Conservation (phyloP, 2,797 vertebrate species). For the Pipistrellus pipistrellus region DNA sequence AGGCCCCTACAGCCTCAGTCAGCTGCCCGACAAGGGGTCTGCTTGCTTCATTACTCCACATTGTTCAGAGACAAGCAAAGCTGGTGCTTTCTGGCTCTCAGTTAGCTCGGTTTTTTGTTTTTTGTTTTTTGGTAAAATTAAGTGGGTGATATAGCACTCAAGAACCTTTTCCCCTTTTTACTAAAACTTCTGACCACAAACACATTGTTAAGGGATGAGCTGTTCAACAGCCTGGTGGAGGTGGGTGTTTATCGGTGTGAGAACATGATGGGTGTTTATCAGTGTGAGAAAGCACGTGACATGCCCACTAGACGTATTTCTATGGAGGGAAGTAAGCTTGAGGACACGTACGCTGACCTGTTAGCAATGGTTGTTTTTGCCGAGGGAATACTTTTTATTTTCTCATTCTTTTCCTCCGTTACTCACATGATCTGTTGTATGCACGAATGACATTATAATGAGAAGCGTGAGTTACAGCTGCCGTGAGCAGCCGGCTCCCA, state of each 20-base stretch:
- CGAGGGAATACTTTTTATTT: background rate
- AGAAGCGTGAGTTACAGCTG: background rate
- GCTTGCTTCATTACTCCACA: background rate
- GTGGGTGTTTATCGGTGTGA: background rate
- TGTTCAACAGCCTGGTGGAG: background rate
- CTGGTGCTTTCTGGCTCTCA: background rate
- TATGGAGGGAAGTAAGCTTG: background rate
- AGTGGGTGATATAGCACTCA: background rate
- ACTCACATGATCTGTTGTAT: background rate
- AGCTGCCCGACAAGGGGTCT: constrained; percentile 63
- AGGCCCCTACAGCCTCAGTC: constrained; percentile 58
- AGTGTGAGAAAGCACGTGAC: background rate
- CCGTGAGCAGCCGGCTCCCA: too few relatives aligned
- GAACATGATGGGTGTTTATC: background rate
- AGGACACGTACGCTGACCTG: background rate
- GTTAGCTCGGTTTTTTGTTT: background rate
- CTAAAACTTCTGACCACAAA: background rate
- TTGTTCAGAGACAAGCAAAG: constrained; percentile 39
- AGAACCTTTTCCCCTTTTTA: background rate
- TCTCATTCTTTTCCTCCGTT: background rate
- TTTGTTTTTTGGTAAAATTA: background rate
- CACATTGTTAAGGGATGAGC: background rate
- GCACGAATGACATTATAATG: background rate
- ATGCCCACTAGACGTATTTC: background rate
- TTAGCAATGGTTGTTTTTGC: background rate